phyloP scores from a whole-genome alignment of 1,140 invertebrate species.

The Drosophila novamexicana region DNA sequence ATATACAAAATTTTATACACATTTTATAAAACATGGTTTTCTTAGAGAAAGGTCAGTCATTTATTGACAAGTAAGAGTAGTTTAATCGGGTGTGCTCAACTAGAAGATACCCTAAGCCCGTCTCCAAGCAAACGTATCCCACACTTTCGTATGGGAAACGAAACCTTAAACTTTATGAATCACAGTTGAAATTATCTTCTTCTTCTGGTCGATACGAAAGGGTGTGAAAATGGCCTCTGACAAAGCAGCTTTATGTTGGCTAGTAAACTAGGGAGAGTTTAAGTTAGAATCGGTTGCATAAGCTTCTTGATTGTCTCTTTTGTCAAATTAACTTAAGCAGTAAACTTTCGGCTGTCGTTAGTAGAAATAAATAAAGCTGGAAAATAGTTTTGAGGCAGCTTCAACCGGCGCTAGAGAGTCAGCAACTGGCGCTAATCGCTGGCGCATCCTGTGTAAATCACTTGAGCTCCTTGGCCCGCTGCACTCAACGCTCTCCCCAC shows the following conservation, averaged over 20 bases:
- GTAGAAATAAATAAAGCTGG: slow-evolving; percentile 6
- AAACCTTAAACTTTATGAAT: too few relatives aligned
- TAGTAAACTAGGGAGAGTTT: not conserved
- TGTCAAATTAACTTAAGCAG: slow-evolving; percentile 10
- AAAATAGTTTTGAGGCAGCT: not conserved
- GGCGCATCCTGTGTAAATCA: slow-evolving; percentile 40
- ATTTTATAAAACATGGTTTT: too few relatives aligned
- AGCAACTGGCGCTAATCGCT: slow-evolving; percentile 37
- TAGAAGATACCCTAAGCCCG: too few relatives aligned
- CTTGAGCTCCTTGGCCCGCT: slow-evolving; percentile 20
- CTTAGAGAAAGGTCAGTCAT: too few relatives aligned
- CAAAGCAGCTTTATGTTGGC: not conserved
- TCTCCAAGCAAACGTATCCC: too few relatives aligned
- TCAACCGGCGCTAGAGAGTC: not conserved
- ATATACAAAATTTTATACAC: too few relatives aligned
- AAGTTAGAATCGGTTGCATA: not conserved
- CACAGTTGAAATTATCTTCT: too few relatives aligned
- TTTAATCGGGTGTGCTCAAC: too few relatives aligned
- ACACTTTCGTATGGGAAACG: too few relatives aligned
- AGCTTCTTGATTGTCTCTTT: not conserved
- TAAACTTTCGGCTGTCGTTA: slow-evolving; percentile 23
- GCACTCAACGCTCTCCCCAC: slow-evolving; percentile 36
- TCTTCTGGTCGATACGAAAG: too few relatives aligned
- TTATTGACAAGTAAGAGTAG: too few relatives aligned
- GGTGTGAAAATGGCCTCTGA: too few relatives aligned